Evolutionary conservation across 2,888 invertebrate genomes (phyloP), one percentile per base, ranked within the genome.

Genomic region (Synergus laeviventris): DNA sequence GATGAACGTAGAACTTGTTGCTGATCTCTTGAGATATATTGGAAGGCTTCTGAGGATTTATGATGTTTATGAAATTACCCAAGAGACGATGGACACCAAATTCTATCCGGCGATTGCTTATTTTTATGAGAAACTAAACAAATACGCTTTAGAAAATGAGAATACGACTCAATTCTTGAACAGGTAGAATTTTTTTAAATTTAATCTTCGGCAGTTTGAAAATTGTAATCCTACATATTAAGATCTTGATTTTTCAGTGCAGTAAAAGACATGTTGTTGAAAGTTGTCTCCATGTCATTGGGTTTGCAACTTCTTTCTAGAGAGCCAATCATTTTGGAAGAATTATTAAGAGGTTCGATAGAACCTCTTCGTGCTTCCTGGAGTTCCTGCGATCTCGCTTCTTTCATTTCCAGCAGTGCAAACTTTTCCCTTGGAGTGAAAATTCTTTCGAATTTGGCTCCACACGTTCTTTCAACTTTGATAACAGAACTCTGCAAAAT

Each of bases 101-200:
- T 88, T 91, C 45, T 90, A 86, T 77, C 87, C 89, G 0, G 87
- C 89, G 36, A 76, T 90, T 1, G 83, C 86, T 38, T 85, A 88
- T 77, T 87, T 91, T 75, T 90, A 89, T 60, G 84, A 82, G 18
- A 90, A 89, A 76, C 81, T 89, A 59, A 86, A 90, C 60, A 90
- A 89, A 75, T 90, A 88, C 75, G 86, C 85, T n/a, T 81, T 89
- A 24, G 89, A 89, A 56, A 89, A 89, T 74, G 90, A 89, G 74
- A 87, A 82, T 66, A 89, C 88, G 76, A 85, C 86, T 18, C 89
- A 90, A 76, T 86, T 84, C 54, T 81, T 90, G 7, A 88, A 90
- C 75, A 88, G 87, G 91, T 90, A 84, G 80, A 74, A 31, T 31
- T 31, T 31, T 24, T 31, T 31, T 5, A 7, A 7, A 31, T 31